These are phyloP conservation scores for Papilio xuthus DNA, from an alignment of 1,140 invertebrate species.

Conservation along the genomic window DNA sequence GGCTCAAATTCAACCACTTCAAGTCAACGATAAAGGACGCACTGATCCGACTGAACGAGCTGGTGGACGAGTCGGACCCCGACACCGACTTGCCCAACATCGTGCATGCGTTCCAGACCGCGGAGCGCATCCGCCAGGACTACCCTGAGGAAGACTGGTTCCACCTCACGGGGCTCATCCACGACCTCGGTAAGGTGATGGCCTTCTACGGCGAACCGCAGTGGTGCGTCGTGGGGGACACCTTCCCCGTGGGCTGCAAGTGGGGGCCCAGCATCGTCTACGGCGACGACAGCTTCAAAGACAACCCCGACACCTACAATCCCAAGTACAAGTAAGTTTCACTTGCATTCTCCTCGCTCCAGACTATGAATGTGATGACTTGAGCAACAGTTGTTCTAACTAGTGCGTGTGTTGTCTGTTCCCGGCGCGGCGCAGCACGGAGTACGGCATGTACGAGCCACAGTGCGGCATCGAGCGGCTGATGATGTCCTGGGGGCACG, in stretches of 20 bases:
- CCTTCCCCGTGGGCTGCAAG: constrained; percentile 96
- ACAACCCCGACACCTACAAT: constrained; percentile 93
- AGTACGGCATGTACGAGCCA: constrained; percentile 94
- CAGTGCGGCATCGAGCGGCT: constrained; percentile 95
- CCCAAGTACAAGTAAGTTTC: constrained; percentile 88
- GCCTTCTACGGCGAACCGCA: constrained; percentile 96
- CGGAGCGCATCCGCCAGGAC: constrained; percentile 92
- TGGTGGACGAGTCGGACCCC: constrained; percentile 97
- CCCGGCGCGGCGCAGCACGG: constrained; percentile 84
- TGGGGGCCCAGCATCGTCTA: constrained; percentile 95
- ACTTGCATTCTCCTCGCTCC: neutral
- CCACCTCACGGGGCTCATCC: constrained; percentile 96
- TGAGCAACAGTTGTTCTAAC: neutral
- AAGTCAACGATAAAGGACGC: constrained; percentile 93
- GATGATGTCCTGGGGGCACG: constrained; percentile 98
- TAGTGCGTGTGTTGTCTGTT: constrained; percentile 36
- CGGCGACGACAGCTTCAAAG: constrained; percentile 89
- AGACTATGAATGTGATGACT: neutral
- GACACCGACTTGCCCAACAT: constrained; percentile 96
- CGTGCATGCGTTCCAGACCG: constrained; percentile 98
- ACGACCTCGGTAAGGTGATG: constrained; percentile 98
- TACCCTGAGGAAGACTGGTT: constrained; percentile 97
- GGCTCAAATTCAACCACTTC: constrained; percentile 93
- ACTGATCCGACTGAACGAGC: constrained; percentile 92
- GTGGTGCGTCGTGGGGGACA: constrained; percentile 98